Conservation (phyloP, 2,888 invertebrate species). For the Heliconius ethilla region DNA sequence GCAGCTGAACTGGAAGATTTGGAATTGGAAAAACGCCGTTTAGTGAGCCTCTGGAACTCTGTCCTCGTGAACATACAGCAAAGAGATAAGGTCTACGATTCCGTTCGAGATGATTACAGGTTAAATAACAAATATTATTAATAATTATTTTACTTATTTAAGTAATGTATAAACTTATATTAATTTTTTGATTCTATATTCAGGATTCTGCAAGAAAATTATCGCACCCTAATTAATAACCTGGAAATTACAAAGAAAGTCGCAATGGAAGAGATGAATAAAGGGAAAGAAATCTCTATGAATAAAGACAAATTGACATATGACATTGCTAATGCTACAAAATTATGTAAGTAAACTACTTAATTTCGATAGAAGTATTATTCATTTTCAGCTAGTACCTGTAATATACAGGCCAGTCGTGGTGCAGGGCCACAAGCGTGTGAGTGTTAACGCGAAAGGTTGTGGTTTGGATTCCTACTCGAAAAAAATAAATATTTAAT, state of each 20-base stretch:
- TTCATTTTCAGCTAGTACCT: too few species aligned
- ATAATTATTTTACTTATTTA: not conserved
- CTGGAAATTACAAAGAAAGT: slow-evolving; percentile 86
- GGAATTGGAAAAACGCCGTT: slow-evolving; percentile 85
- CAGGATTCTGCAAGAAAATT: slow-evolving; percentile 83
- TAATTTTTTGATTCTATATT: slow-evolving; percentile 6
- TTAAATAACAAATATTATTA: slow-evolving; percentile 38
- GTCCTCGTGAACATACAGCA: slow-evolving; percentile 87
- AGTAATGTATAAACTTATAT: not conserved
- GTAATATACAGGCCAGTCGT: too few species aligned
- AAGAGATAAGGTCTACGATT: slow-evolving; percentile 85
- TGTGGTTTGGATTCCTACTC: not conserved
- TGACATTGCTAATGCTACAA: slow-evolving; percentile 77
- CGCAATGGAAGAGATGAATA: slow-evolving; percentile 84
- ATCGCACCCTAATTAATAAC: slow-evolving; percentile 80
- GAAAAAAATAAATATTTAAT: too few species aligned
- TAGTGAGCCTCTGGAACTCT: slow-evolving; percentile 88
- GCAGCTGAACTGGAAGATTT: slow-evolving; percentile 87
- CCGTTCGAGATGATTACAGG: slow-evolving; percentile 82
- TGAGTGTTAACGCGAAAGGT: too few species aligned
- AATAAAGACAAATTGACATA: slow-evolving; percentile 81
- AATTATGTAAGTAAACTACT: slow-evolving; percentile 59
- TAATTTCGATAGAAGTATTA: not conserved
- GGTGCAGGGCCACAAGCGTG: not conserved
- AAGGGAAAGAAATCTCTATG: slow-evolving; percentile 84